These are phyloP conservation scores for Andrena trimmerana DNA, from an alignment of 2,888 invertebrate species.

Conservation along the genomic window DNA sequence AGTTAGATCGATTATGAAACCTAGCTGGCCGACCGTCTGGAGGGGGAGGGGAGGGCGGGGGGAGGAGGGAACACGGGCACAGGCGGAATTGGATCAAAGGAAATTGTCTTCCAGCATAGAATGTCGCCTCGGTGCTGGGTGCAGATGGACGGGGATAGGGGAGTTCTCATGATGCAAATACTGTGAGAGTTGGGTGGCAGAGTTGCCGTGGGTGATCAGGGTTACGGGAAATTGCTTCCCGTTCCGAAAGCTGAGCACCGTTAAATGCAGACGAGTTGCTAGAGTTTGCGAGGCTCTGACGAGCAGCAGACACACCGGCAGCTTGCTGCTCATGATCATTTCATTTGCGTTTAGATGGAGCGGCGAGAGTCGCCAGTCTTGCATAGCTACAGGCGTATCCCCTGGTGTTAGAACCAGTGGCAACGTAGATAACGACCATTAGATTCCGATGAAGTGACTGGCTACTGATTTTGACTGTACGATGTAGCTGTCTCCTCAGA, in stretches of 20 bases:
- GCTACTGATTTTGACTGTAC: background rate
- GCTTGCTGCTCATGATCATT: background rate
- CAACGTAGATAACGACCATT: constrained; percentile 9
- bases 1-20: constrained; percentile 53
- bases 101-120: constrained; percentile 5
- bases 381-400: background rate
- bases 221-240: constrained; percentile 26
- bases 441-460: background rate
- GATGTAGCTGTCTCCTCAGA: background rate
- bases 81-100: constrained; percentile 6
- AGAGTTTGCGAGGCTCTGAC: background rate
- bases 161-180: constrained; percentile 26
- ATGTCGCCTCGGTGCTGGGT: background rate
- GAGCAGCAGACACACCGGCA: constrained; percentile 6
- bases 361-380: constrained; percentile 31
- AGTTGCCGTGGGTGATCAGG: constrained; percentile 15
- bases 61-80: constrained; percentile 5
- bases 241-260: constrained; percentile 8
- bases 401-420: constrained; percentile 12
- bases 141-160: background rate
- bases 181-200: background rate
- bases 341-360: constrained; percentile 35
- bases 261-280: background rate
- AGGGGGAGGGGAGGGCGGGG: background rate
- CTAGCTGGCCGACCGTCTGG: background rate